Conservation (phyloP, 2,888 invertebrate genomes). For the Rhyacophila evoluta region DNA sequence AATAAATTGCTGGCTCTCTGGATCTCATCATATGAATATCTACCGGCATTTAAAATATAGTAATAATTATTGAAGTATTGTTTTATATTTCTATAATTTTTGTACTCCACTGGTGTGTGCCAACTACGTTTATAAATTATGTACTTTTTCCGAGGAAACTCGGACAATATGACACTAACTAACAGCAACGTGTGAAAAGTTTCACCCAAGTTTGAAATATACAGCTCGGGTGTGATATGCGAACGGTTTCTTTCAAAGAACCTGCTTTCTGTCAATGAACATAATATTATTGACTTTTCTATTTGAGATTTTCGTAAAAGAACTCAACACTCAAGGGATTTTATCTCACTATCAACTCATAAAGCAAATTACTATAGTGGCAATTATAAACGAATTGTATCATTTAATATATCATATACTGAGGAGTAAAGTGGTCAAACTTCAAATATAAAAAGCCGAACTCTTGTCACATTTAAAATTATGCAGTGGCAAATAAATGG, state of each 20-base stretch:
- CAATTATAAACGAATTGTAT: too few species aligned
- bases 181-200: conserved; percentile 42
- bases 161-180: conserved; percentile 49
- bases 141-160: conserved; percentile 37
- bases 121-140: conserved; percentile 45
- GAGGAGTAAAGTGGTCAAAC: too few species aligned
- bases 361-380: too few species aligned
- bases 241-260: neutral
- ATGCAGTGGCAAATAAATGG: too few species aligned
- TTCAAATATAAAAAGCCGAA: too few species aligned
- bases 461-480: too few species aligned
- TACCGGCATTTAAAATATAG: too few species aligned
- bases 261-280: conserved; percentile 15
- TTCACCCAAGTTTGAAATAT: conserved; percentile 4
- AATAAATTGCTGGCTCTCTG: too few species aligned
- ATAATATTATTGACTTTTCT: neutral
- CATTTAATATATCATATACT: too few species aligned
- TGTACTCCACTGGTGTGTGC: neutral
- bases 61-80: too few species aligned
- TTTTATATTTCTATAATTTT: neutral
- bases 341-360: too few species aligned
- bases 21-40: too few species aligned
- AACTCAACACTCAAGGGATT: neutral
- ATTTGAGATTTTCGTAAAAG: neutral
- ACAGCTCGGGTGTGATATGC: neutral